phyloP scores from a whole-genome alignment of 2,113 vertebrate genomes.

The Strix aluco region DNA sequence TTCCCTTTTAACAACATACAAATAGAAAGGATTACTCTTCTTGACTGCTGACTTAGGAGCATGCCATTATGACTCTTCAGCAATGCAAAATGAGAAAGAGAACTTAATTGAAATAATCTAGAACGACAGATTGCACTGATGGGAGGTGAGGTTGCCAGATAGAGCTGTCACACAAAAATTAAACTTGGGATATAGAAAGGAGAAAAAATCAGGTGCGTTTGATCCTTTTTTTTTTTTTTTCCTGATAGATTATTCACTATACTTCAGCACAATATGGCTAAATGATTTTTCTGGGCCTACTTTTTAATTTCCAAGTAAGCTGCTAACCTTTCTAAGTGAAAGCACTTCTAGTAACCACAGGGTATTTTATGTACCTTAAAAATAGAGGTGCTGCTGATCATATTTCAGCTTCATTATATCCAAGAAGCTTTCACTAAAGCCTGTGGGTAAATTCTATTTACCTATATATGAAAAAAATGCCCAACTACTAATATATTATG shows the following conservation, averaged over 20 bases:
- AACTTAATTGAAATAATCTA: conserved; percentile 40
- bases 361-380: background rate
- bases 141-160: conserved; percentile 6
- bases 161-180: background rate
- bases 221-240: background rate
- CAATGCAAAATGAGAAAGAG: conserved; percentile 13
- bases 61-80: background rate
- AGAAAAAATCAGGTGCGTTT: background rate
- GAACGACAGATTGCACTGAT: conserved; percentile 24
- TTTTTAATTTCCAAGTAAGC: background rate
- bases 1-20: background rate
- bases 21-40: background rate
- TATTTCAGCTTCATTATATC: background rate
- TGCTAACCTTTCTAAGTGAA: background rate
- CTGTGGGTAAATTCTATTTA: background rate
- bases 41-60: conserved; percentile 3
- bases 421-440: background rate
- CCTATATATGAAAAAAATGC: background rate
- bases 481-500: background rate
- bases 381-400: background rate
- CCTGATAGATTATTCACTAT: background rate
- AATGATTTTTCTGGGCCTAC: background rate
- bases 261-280: background rate
- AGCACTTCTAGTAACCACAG: background rate
- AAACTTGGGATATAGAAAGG: background rate